Conservation (phyloP, 2,797 vertebrate genomes). For the Malurus splendens region DNA sequence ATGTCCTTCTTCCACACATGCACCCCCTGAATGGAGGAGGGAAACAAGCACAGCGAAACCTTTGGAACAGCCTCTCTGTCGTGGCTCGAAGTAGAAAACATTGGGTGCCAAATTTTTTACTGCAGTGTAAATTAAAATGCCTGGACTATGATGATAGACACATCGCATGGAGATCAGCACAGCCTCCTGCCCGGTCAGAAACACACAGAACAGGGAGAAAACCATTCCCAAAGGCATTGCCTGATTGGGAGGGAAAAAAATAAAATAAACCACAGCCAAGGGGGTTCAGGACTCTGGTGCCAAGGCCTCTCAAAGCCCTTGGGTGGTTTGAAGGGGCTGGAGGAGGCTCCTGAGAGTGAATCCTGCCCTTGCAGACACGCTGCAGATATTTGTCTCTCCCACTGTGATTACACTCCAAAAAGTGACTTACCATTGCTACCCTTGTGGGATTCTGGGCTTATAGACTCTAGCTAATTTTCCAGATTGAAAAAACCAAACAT, state of each 20-base stretch:
- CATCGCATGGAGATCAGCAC: not conserved
- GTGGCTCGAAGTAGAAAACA: constrained; percentile 15
- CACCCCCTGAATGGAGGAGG: not conserved
- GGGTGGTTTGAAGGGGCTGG: not conserved
- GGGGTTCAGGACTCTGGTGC: not conserved
- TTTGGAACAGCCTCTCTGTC: constrained; percentile 1
- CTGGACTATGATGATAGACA: constrained; percentile 51
- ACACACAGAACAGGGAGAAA: not conserved
- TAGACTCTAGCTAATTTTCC: not conserved
- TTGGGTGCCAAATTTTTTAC: constrained; percentile 59
- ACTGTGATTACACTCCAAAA: constrained; percentile 23
- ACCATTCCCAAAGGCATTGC: not conserved
- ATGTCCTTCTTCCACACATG: not conserved
- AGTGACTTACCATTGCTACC: constrained; percentile 22
- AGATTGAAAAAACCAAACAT: not conserved
- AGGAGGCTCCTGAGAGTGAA: not conserved
- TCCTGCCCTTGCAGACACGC: constrained; percentile 15
- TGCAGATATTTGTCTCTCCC: constrained; percentile 40
- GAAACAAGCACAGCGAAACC: not conserved
- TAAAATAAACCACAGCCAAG: not conserved
- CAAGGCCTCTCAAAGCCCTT: not conserved
- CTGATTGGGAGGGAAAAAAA: not conserved
- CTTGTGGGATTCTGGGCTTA: constrained; percentile 13
- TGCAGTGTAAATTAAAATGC: constrained; percentile 71
- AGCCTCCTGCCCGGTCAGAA: constrained; percentile 24